Conservation (phyloP, 2,113 vertebrate genomes). For the Carassius auratus region DNA sequence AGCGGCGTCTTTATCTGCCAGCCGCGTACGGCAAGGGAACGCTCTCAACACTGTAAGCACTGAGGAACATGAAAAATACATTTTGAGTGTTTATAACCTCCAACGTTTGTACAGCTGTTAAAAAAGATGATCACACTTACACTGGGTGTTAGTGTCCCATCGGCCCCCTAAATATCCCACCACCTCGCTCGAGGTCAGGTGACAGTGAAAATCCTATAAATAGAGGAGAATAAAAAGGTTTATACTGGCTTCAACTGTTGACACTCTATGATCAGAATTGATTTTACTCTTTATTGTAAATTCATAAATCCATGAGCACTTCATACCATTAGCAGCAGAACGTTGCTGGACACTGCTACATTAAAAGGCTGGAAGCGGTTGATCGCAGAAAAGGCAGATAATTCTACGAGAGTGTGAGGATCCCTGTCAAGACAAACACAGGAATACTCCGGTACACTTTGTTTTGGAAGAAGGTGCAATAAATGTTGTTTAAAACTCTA, state of each 20-base stretch:
- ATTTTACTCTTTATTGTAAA: neutral
- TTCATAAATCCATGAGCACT: neutral
- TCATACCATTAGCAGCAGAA: slow-evolving; percentile 89
- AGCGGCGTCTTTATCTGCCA: slow-evolving; percentile 82
- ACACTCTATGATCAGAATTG: neutral
- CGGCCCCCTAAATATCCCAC: slow-evolving; percentile 95
- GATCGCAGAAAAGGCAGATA: slow-evolving; percentile 88
- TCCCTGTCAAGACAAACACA: slow-evolving; percentile 74
- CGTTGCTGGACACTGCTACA: slow-evolving; percentile 93
- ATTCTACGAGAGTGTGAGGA: slow-evolving; percentile 91
- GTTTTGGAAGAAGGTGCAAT: neutral
- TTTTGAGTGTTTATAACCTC: neutral
- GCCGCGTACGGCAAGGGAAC: slow-evolving; percentile 89
- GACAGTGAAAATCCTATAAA: slow-evolving; percentile 92
- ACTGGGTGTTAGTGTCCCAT: slow-evolving; percentile 92
- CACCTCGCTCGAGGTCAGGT: slow-evolving; percentile 92
- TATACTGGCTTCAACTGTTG: neutral
- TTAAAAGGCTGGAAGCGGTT: slow-evolving; percentile 98
- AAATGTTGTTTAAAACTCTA: neutral
- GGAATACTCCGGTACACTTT: neutral
- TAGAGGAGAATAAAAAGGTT: neutral
- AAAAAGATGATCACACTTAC: slow-evolving; percentile 71
- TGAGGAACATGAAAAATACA: slow-evolving; percentile 61
- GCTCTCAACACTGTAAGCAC: slow-evolving; percentile 90
- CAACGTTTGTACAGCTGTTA: neutral